Evolutionary conservation across 2,888 invertebrate genomes (phyloP), one percentile per base, ranked within the genome.

Genomic region (Aproaerema taeniolella): DNA sequence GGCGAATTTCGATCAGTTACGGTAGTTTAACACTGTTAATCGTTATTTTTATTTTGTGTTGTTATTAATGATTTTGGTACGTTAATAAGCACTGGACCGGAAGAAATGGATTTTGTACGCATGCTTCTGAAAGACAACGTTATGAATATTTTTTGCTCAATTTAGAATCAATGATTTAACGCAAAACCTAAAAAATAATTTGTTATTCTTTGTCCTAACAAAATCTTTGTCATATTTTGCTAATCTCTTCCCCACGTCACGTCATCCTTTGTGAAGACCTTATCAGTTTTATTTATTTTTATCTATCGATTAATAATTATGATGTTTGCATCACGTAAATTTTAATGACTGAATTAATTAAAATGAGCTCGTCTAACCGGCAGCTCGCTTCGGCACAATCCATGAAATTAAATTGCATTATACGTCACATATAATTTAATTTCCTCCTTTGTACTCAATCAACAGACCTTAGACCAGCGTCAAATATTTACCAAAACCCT

Each of bases 1-100:
- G 60, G 67, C 79, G 73, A 81, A 83, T 82, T 73, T 66, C 69
- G 63, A 82, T 85, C 76, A 58, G 85, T 76, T 68, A 83, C 80
- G 85, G 75, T 73, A 75, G 75, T 82, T 85, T 80, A 83, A 80
- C 81, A 76, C 69, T 67, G 62, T 73, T 80, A 79, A 86, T 83
- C 73, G 78, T 63, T 73, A 72, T 76, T 83, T 80, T 82, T 81
- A 75, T 69, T 66, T 67, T 58, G 68, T 61, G 58, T 62, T 62
- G 75, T 75, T 80, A 80, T 78, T 81, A 80, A 80, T 69, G 62
- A 81, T 79, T 76, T 31, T 30, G 26, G 34, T 15, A 16, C 40
- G 30, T 38, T 44, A 40, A 38, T 41, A 38, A 75, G 68, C 79
- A 76, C 58, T 68, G 66, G 63, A 79, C 68, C 75, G 74, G 66